These are phyloP conservation scores for Drosophila emarginata DNA, from an alignment of 2,888 invertebrate genomes.

Conservation along the genomic window DNA sequence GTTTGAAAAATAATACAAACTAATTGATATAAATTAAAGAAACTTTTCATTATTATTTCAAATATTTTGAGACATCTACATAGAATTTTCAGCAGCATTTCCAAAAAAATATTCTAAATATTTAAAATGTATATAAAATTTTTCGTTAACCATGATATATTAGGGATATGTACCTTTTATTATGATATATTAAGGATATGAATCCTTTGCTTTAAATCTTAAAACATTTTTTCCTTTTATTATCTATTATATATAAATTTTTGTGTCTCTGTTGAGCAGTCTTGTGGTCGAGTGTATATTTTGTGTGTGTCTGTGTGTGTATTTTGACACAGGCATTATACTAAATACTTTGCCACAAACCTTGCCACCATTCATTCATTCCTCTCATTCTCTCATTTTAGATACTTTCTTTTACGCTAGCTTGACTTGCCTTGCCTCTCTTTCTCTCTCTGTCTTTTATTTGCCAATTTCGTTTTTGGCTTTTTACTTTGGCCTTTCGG, in stretches of 20 bases:
- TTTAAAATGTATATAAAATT: no score
- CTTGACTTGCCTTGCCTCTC: slow-evolving; percentile 17
- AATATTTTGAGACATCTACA: no score
- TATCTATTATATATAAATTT: not conserved
- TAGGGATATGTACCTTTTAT: no score
- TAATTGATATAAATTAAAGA: no score
- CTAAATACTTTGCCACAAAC: slow-evolving; percentile 27
- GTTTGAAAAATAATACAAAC: no score
- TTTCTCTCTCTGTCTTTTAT: not conserved
- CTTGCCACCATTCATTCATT: slow-evolving; percentile 4
- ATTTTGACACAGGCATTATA: slow-evolving; percentile 20
- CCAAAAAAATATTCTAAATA: no score
- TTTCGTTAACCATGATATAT: no score
- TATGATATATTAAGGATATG: no score
- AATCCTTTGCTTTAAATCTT: no score
- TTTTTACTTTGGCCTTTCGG: slow-evolving; percentile 32
- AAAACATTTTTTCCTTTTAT: no score
- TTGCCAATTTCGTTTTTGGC: slow-evolving; percentile 34
- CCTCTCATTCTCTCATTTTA: not conserved
- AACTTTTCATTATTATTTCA: no score
- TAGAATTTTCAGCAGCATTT: no score
- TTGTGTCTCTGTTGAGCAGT: not conserved
- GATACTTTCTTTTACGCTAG: slow-evolving; percentile 26
- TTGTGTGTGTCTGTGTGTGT: not conserved
- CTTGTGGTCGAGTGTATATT: not conserved